Base-by-base conservation (phyloP, 1,140 invertebrate genomes). In the Oryctes rhinoceros region DNA sequence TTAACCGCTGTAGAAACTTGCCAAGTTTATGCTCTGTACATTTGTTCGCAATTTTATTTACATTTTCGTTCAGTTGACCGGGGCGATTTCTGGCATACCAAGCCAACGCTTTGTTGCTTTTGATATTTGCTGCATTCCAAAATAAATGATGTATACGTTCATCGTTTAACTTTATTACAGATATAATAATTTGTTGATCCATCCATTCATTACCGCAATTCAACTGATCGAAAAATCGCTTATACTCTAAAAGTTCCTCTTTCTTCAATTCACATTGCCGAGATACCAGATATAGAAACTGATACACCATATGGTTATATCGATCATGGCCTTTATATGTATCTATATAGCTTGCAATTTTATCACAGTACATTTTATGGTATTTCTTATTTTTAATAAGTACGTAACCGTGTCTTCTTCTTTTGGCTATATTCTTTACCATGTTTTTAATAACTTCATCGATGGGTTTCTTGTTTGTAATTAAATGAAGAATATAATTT, bases 81-180 rank as follows among this genome's bases (percentile, higher is more conserved):
- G 75, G 75, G 7, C 47, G 47, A 47, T 76, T 9, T 18, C 15
- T 76, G 15, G 75, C 47, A 76, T 76, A 76, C 75, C 75, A 76
- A 15, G 18, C 47, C 39, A 76, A 2, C 24, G 10, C 24, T 9
- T 47, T 39, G n/a, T 15, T 44, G 15, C 35, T 18, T 7, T 47
- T 24, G 0, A 76, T 6, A 47, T 9, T 13, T 1, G 20, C 47
- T 9, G 13, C 2, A 0, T 47, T 47, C 75, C 75, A 76, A 76
- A 76, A 76, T 47, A 47, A 10, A 11, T 47, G 13, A 20, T 76
- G 47, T 48, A 18, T n/a, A 7, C 3, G 6, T 10, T 47, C 39
- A 76, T 24, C 7, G 47, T 76, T 48, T 47, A 13, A 35, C 24
- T 71, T 30, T 71, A 71, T 35, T 1, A 5, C 4, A 7, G 7